A percentile compares a stretch with the other conserved stretches of the same genome.
These are phyloP conservation scores for Platyscapa corneri DNA, from an alignment of 1,140 invertebrate species.

Conservation along the genomic window DNA sequence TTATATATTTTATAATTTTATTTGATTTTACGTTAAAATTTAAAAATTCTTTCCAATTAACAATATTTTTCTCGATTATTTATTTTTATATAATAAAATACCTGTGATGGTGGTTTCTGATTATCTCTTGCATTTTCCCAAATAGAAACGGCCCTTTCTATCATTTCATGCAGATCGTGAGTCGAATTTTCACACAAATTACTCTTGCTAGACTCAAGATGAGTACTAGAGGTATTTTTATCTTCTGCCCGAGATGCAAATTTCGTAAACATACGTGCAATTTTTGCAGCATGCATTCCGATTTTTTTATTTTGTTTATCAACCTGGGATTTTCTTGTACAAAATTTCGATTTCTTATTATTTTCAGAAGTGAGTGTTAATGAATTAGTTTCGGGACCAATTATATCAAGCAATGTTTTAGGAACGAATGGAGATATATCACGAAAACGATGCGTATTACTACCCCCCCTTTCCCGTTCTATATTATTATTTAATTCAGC, in stretches of 20 bases:
- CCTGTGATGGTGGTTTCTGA: neutral
- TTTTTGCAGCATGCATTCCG: neutral
- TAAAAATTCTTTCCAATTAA: too few relatives aligned
- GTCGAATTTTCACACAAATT: slow-evolving; percentile 36
- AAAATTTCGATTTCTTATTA: too few relatives aligned
- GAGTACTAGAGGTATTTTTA: slow-evolving; percentile 71
- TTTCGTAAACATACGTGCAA: slow-evolving; percentile 60
- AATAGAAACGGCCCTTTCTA: slow-evolving; percentile 64
- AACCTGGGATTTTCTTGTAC: too few relatives aligned
- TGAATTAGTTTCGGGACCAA: neutral
- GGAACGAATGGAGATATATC: neutral
- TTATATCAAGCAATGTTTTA: neutral
- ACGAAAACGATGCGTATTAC: too few relatives aligned
- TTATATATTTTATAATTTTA: too few relatives aligned
- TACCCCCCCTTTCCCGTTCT: too few relatives aligned
- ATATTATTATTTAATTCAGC: too few relatives aligned
- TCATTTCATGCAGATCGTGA: slow-evolving; percentile 55
- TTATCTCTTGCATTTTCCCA: slow-evolving; percentile 62
- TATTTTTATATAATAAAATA: neutral
- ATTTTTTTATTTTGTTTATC: neutral
- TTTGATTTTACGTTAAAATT: too few relatives aligned
- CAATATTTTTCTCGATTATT: too few relatives aligned
- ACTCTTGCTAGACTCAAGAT: slow-evolving; percentile 60
- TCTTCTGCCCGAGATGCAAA: slow-evolving; percentile 73
- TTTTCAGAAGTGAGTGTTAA: too few relatives aligned